A percentile compares a stretch with the other conserved stretches of the same genome.
These are phyloP conservation scores for Toxotes lorentzi DNA, from an alignment of 2,797 vertebrate species.

Conservation along the genomic window DNA sequence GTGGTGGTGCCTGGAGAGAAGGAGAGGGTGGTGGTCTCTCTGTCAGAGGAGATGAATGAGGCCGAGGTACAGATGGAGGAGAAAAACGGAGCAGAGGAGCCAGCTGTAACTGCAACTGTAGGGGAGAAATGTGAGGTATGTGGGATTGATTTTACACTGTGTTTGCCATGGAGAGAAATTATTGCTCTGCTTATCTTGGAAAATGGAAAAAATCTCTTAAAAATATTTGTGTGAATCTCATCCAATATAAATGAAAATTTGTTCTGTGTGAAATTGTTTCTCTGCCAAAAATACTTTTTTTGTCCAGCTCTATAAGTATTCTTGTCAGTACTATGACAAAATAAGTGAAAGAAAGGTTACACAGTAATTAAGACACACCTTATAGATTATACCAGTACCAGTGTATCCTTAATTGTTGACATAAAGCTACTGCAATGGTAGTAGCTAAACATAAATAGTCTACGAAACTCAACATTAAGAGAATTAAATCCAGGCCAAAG, in stretches of 20 bases:
- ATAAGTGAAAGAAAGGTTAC: not conserved
- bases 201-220: not conserved
- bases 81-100: constrained; percentile 71
- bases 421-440: too few relatives aligned
- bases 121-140: constrained; percentile 84
- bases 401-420: not conserved
- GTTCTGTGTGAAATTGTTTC: not conserved
- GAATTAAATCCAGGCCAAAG: not conserved
- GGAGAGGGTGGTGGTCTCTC: constrained; percentile 83
- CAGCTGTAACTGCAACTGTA: constrained; percentile 54
- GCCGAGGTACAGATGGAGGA: constrained; percentile 39
- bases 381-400: not conserved
- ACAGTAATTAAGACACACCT: not conserved
- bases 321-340: not conserved
- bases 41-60: constrained; percentile 79
- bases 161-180: not conserved
- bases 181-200: not conserved
- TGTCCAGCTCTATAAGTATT: not conserved
- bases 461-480: not conserved
- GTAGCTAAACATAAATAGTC: not conserved
- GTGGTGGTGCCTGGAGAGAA: constrained; percentile 90
- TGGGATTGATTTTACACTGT: not conserved
- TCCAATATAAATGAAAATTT: not conserved
- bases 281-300: too few relatives aligned
- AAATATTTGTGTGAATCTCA: not conserved